Evolutionary conservation across 2,888 invertebrate genomes (phyloP), one percentile per base, ranked within the genome.

Genomic region (Drosophila austrosaltans): DNA sequence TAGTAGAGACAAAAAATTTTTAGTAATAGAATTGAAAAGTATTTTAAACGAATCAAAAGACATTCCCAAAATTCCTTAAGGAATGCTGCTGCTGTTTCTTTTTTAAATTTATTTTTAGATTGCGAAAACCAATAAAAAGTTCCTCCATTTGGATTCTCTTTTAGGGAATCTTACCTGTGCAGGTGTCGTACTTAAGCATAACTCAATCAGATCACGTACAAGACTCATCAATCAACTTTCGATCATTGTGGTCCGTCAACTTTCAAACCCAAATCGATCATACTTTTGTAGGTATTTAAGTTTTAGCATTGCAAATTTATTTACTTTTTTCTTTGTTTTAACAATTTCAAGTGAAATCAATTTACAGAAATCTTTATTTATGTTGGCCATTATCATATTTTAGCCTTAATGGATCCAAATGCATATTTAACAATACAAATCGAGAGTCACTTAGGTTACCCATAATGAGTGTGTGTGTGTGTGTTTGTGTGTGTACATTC

Each of bases 371-470:
- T 4, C 25, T 54, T 28, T 66, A 63, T 76, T 82, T 68, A 86
- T 88, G 83, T 72, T 68, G 66, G 67, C 58, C 83, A 88, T 83
- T 88, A 88, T 86, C 83, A 86, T 75, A 81, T 81, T 78, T 86
- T 66, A 79, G 73, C 75, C 62, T 78, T 83, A 83, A 88, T 83
- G 73, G 83, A 77, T 81, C 89, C 89, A 88, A 83, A 88, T 83
- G 83, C 79, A 83, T 88, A 79, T 83, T 83, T 83, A 74, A 88
- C 77, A 86, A 82, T 66, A 69, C 72, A 59, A 77, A 79, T 80
- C 62, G 54, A 76, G 63, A 76, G 63, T 53, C 20, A 36, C 30
- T 54, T 48, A 53, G 56, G 30, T 42, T 39, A 39, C 25, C 36
- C 67, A 16, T 28, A 48, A 48, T 48, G 20, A 20, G 22, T 20